phyloP scores from a whole-genome alignment of 2,888 invertebrate genomes.

The Dasypolia templi region DNA sequence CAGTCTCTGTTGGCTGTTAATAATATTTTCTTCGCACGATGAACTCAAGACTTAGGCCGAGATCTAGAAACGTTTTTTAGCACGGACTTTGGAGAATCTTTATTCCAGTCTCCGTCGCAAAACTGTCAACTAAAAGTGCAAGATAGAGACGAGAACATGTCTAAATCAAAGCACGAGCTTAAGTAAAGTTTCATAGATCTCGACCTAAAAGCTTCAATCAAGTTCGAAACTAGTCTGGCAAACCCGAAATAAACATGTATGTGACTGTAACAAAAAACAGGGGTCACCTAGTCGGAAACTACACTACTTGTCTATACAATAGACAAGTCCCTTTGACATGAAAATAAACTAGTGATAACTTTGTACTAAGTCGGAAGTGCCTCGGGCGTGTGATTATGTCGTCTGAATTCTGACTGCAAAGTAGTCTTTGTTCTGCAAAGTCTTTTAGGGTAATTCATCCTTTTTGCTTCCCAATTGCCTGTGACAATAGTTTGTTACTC shows the following conservation, averaged over 20 bases:
- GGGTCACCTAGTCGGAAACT: not conserved
- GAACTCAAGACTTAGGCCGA: too few species aligned
- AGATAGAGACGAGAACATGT: not conserved
- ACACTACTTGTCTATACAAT: not conserved
- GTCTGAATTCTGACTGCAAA: constrained; percentile 25
- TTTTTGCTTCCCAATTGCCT: constrained; percentile 30
- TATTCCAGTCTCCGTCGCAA: not conserved
- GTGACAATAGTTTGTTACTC: constrained; percentile 18
- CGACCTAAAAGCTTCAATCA: not conserved
- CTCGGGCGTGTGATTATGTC: constrained; percentile 38
- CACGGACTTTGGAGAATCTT: not conserved
- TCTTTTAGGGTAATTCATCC: constrained; percentile 13
- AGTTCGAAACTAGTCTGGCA: not conserved
- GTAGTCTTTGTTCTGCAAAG: constrained; percentile 37
- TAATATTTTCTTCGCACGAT: not conserved
- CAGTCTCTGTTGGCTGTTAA: not conserved
- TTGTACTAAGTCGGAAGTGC: constrained; percentile 37
- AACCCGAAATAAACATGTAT: not conserved
- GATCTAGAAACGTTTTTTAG: too few species aligned
- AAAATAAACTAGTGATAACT: constrained; percentile 38
- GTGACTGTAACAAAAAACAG: not conserved
- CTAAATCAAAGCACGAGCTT: not conserved
- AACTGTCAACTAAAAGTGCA: not conserved
- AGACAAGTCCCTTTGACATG: constrained; percentile 29
- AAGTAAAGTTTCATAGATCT: not conserved